phyloP scores from a whole-genome alignment of 2,888 invertebrate genomes.

The Mechanitis messenoides region DNA sequence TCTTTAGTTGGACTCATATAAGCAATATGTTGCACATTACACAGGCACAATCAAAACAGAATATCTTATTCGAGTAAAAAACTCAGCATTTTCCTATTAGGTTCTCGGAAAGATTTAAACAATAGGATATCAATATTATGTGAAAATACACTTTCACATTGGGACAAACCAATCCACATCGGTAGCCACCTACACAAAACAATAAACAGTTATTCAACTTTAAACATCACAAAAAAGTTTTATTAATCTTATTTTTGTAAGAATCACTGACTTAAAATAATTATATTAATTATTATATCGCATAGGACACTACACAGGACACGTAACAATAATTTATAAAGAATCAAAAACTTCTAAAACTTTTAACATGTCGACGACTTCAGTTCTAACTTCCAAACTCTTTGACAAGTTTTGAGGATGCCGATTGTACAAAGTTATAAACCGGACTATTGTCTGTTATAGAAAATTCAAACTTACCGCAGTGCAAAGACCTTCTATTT shows the following conservation, averaged over 20 bases:
- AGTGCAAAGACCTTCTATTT: neutral
- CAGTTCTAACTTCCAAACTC: slow-evolving; percentile 47
- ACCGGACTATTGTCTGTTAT: slow-evolving; percentile 11
- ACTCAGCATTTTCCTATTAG: slow-evolving; percentile 56
- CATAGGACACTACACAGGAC: slow-evolving; percentile 18
- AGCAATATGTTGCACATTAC: slow-evolving; percentile 40
- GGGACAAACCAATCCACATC: slow-evolving; percentile 52
- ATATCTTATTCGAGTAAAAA: slow-evolving; percentile 51
- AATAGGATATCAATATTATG: slow-evolving; percentile 74
- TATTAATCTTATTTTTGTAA: slow-evolving; percentile 28
- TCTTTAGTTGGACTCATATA: slow-evolving; percentile 26
- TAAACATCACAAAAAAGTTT: slow-evolving; percentile 42
- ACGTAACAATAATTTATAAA: slow-evolving; percentile 38
- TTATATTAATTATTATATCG: slow-evolving; percentile 2
- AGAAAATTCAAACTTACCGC: slow-evolving; percentile 13
- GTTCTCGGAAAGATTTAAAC: slow-evolving; percentile 66
- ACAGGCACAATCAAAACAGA: slow-evolving; percentile 34
- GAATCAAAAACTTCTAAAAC: slow-evolving; percentile 52
- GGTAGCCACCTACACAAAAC: slow-evolving; percentile 71
- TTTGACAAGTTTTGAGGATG: slow-evolving; percentile 41
- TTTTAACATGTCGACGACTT: slow-evolving; percentile 60
- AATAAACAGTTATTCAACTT: slow-evolving; percentile 64
- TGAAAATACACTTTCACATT: slow-evolving; percentile 74
- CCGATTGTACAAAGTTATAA: slow-evolving; percentile 28
- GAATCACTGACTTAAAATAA: slow-evolving; percentile 9